Base-by-base conservation (phyloP, 2,888 invertebrate genomes). In the Miltochrista miniata region DNA sequence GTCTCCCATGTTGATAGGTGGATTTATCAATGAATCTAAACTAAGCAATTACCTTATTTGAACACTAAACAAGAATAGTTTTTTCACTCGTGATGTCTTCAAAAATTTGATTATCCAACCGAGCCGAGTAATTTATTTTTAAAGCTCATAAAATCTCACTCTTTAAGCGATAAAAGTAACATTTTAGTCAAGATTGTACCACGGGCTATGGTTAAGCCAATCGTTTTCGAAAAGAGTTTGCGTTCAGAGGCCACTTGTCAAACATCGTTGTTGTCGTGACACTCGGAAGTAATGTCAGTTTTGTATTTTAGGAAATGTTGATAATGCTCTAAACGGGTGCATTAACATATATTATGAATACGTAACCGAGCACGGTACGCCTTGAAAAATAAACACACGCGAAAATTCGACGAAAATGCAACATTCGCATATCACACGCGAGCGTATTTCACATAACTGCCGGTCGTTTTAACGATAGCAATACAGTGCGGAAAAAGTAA, bases 91-190 rank as follows among this genome's bases (percentile, higher is more conserved):
- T 78, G 72, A 77, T 74, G 69, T 78, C 75, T 82, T 74, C 70
- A 72, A 76, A 81, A 77, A 77, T 79, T 76, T 75, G 80, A 83
- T 83, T 83, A 82, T 81, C 76, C 74, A 72, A 79, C 75, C 74
- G 78, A 75, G 70, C 61, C 77, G 65, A 79, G 84, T 84, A 84
- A 90, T 89, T 90, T 89, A 90, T 88, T 88, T 89, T 88, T 78
- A 87, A 87, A 76, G 86, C 81, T 85, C 90, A 74, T 91, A 90
- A 90, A 90, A 83, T 86, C 87, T 87, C 90, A 90, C 87, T 90
- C 80, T 86, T 87, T 70, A 71, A 83, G 86, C 79, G 79, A 82
- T 90, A 89, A 91, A 90, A 81, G 84, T 84, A 89, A 89, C 87
- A 89, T 90, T 88, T 89, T 84, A 87, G 79, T 81, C 67, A 72